Conservation (phyloP, 2,113 vertebrate genomes). For the Cichladusa arquata region DNA sequence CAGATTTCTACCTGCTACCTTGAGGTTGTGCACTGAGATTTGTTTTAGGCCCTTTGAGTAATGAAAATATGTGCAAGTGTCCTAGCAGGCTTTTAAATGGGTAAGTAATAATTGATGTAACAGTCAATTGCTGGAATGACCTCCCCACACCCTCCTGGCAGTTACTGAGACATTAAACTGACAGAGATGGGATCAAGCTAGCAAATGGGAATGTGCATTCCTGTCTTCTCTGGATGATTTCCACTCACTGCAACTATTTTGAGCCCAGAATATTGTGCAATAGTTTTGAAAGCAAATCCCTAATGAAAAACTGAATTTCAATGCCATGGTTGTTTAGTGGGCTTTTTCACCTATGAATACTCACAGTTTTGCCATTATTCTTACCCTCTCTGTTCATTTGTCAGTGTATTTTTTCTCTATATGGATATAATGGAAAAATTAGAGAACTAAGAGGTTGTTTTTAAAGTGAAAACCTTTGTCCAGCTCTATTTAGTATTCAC, state of each 20-base stretch:
- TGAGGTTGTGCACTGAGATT: not conserved
- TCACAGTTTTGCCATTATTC: not conserved
- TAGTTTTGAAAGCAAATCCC: not conserved
- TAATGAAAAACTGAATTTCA: not conserved
- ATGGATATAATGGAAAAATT: not conserved
- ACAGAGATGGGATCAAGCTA: not conserved
- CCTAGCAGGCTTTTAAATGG: slow-evolving; percentile 3
- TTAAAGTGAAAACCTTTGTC: not conserved
- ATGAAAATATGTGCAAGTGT: slow-evolving; percentile 20
- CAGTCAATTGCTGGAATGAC: slow-evolving; percentile 14
- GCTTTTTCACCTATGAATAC: not conserved
- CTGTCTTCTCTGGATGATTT: not conserved
- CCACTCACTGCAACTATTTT: not conserved
- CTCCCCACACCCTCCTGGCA: not conserved
- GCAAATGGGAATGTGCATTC: not conserved
- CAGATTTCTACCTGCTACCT: not conserved
- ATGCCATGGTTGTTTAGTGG: not conserved
- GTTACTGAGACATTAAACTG: not conserved
- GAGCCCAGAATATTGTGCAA: not conserved
- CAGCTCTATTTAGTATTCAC: not conserved
- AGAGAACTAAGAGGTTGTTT: not conserved
- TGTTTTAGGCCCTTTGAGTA: not conserved
- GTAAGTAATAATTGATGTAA: slow-evolving; percentile 53
- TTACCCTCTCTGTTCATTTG: not conserved
- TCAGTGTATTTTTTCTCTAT: not conserved